These are phyloP conservation scores for Smutsia gigantea DNA, from an alignment of 2,797 vertebrate species.

Conservation along the genomic window DNA sequence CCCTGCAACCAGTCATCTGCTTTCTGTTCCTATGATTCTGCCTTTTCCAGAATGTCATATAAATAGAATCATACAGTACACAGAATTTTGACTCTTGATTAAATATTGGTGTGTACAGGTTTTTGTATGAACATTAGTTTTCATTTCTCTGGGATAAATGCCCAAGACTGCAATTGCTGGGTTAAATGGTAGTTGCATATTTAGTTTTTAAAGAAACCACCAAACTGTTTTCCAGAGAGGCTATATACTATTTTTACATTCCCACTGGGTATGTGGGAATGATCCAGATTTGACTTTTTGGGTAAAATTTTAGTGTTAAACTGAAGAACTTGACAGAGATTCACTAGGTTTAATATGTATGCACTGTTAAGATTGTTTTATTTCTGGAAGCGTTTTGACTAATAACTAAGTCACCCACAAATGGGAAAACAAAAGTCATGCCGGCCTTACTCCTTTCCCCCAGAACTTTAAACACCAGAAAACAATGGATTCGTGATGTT, in stretches of 20 bases:
- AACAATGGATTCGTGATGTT: neutral
- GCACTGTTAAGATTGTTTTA: neutral
- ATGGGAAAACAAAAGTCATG: neutral
- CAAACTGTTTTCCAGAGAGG: neutral
- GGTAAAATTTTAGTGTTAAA: neutral
- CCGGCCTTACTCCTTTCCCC: neutral
- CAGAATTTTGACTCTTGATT: neutral
- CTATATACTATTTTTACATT: neutral
- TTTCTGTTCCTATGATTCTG: neutral
- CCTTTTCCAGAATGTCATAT: neutral
- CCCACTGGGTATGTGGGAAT: neutral
- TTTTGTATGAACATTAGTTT: slow-evolving; percentile 12
- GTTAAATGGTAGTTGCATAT: neutral
- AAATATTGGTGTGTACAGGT: neutral
- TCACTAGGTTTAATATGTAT: neutral
- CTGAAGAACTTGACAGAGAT: neutral
- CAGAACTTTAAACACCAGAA: neutral
- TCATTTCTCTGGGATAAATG: neutral
- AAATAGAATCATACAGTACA: neutral
- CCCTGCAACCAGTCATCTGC: neutral
- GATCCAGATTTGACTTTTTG: neutral
- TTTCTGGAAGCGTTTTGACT: neutral
- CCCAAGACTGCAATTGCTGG: neutral
- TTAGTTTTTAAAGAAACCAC: slow-evolving; percentile 36
- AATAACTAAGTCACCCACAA: neutral